These are phyloP conservation scores for Ammodytes dubius DNA, from an alignment of 2,113 vertebrate species.

Conservation along the genomic window DNA sequence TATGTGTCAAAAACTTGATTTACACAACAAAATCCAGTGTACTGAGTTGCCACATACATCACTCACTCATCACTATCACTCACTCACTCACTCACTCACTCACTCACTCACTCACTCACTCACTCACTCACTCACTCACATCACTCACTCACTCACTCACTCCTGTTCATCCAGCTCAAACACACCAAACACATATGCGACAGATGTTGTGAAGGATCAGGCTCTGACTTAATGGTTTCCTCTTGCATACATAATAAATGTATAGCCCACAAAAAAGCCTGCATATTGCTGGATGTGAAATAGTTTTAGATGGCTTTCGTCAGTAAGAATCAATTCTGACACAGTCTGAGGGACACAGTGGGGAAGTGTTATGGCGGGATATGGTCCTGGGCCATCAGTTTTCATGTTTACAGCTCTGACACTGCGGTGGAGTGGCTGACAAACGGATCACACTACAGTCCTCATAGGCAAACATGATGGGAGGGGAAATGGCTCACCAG, in stretches of 20 bases:
- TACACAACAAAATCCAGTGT: not conserved
- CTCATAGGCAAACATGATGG: slow-evolving; percentile 35
- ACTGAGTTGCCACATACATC: not conserved
- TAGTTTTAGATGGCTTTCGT: slow-evolving; percentile 54
- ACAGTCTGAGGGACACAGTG: slow-evolving; percentile 49
- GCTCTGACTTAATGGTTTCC: slow-evolving; percentile 56
- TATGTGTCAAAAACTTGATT: not conserved
- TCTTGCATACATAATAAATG: slow-evolving; percentile 56
- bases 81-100: not conserved
- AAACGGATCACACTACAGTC: slow-evolving; percentile 62
- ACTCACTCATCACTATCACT: not conserved
- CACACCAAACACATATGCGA: slow-evolving; percentile 26
- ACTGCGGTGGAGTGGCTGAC: slow-evolving; percentile 32
- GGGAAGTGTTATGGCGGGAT: slow-evolving; percentile 56
- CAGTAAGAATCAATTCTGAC: slow-evolving; percentile 65
- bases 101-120: not conserved
- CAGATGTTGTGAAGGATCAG: slow-evolving; percentile 65
- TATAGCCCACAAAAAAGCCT: slow-evolving; percentile 56
- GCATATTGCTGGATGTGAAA: slow-evolving; percentile 62
- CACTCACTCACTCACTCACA: not conserved
- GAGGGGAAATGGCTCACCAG: slow-evolving; percentile 25
- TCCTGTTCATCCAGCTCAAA: slow-evolving; percentile 12
- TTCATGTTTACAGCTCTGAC: slow-evolving; percentile 64
- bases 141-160: not conserved
- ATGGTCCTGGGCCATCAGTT: slow-evolving; percentile 61